Evolutionary conservation across 2,113 vertebrate genomes (phyloP).

Genomic region (Archocentrus centrarchus): DNA sequence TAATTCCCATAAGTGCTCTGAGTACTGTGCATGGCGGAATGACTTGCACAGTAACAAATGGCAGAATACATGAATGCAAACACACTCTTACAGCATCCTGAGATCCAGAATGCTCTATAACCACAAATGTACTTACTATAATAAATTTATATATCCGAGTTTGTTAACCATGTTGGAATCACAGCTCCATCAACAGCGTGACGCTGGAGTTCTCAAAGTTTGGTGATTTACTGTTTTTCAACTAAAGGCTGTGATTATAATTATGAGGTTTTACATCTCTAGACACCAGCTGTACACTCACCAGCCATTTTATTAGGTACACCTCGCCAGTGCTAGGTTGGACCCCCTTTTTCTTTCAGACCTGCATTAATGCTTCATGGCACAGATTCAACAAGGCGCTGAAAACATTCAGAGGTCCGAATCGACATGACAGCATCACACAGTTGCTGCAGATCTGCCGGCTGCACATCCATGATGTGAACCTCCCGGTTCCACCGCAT

Average conservation of each 20-base stretch:
- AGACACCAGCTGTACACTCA: no score
- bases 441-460: neutral
- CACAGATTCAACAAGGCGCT: neutral
- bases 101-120: neutral
- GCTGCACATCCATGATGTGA: neutral
- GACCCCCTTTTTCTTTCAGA: no score
- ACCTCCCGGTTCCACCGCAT: neutral
- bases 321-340: no score
- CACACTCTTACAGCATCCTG: neutral
- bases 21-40: neutral
- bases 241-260: neutral
- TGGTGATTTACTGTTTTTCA: neutral
- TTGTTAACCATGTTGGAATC: neutral
- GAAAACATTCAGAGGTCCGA: neutral
- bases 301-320: no score
- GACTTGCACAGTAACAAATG: neutral
- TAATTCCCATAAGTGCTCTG: neutral
- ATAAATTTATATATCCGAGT: neutral
- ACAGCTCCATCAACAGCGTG: neutral
- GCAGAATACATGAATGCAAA: neutral
- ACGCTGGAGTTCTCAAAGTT: no score
- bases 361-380: neutral
- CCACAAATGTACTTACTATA: neutral
- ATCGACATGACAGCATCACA: neutral
- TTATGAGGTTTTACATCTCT: no score